Base-by-base conservation (phyloP, 2,888 invertebrate species). In the Anoplius nigerrimus region DNA sequence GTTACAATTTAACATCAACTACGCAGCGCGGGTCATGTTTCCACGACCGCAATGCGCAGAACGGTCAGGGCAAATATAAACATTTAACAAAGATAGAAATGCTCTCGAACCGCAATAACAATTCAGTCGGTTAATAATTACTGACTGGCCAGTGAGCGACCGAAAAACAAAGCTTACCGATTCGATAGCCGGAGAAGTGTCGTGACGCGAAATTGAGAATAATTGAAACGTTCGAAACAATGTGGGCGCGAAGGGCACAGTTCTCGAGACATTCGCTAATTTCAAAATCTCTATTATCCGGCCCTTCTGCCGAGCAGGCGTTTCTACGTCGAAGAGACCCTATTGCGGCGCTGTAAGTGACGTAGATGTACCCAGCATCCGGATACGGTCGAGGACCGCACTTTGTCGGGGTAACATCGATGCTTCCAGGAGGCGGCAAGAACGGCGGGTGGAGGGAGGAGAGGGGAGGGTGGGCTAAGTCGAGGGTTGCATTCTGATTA, bases 221-320 rank as follows among this genome's bases (percentile, higher is more conserved):
- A n/a, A n/a, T n/a, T n/a, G 63, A 48, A 68, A 58, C 70, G 42
- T 66, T 66, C 54, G 21, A 20, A 8, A 46, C 72, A 51, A 45
- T 56, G 42, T 16, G 54, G 62, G 48, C 3, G 69, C 66, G 69
- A 68, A 65, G 65, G 63, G 11, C 2, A 21, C 21, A 15, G 6
- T 53, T 20, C 22, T 22, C 22, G 24, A 80, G 83, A 82, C n/a
- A 85, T 82, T 81, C 79, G 73, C 79, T 82, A 83, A 82, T 83
- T 85, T 84, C 75, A 79, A 85, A 85, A 85, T 84, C 84, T 80
- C 74, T 74, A 74, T 74, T 76, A 80, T 76, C 78, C 79, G 80
- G 80, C 80, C 78, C 77, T 42, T n/a, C 15, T 20, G 56, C 42
- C 55, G 20, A 48, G 16, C n/a, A 16, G 48, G 48, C 18, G 16